Percentiles rank a stretch among this genome's conserved stretches.
phyloP scores from a whole-genome alignment of 2,797 vertebrate species.

The Protonibea diacanthus region DNA sequence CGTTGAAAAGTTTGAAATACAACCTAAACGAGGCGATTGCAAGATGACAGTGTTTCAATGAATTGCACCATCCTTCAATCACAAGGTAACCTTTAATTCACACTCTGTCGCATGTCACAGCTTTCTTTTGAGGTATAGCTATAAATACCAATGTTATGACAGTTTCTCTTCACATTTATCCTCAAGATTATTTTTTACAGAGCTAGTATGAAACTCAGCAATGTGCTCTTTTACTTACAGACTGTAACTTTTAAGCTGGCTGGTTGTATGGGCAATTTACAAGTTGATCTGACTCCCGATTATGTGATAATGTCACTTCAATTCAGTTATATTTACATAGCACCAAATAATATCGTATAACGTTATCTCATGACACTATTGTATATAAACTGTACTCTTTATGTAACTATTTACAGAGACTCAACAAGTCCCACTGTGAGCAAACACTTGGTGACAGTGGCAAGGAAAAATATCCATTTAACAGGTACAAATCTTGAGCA shows the following conservation, averaged over 20 bases:
- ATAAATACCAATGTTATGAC: background rate
- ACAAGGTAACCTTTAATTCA: constrained; percentile 27
- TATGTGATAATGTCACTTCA: background rate
- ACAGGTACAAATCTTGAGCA: too few species aligned
- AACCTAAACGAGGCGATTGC: constrained; percentile 8
- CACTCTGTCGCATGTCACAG: constrained; percentile 18
- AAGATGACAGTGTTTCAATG: constrained; percentile 37
- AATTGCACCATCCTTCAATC: constrained; percentile 59
- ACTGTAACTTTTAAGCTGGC: background rate
- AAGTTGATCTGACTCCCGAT: background rate
- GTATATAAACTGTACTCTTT: too few species aligned
- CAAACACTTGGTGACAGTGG: too few species aligned
- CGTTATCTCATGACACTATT: too few species aligned
- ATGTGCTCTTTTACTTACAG: background rate
- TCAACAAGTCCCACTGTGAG: too few species aligned
- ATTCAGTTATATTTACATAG: too few species aligned
- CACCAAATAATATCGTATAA: too few species aligned
- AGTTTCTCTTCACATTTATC: constrained; percentile 7
- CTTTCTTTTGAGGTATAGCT: constrained; percentile 17
- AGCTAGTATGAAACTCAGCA: background rate
- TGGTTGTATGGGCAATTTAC: background rate
- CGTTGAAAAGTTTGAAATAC: background rate
- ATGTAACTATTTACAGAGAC: too few species aligned
- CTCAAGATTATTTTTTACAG: constrained; percentile 5
- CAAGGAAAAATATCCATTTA: too few species aligned